Evolutionary conservation across 2,113 vertebrate genomes (phyloP), one percentile per base, ranked within the genome.

Genomic region (Stegastes partitus): DNA sequence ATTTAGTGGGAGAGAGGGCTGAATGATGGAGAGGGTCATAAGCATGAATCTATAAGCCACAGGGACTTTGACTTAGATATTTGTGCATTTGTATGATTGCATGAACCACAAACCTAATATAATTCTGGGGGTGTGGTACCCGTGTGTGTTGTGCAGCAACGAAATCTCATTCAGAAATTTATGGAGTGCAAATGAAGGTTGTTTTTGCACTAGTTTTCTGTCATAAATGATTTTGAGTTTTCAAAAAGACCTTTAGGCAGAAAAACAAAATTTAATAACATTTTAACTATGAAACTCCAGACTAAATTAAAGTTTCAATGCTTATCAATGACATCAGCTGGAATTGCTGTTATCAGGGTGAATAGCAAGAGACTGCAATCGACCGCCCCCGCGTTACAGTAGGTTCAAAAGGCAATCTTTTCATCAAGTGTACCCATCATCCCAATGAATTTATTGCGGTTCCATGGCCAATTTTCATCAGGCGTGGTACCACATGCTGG

Each of bases 1-100:
- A 92, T 90, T 92, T 88, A 86, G 71, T 82, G 69, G 66, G 59
- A 68, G 75, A 47, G 77, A 62, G 69, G 8, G 53, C 62, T 83
- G 82, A 85, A 74, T 87, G 87, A 91, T 87, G 75, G 89, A 87
- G 67, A 75, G 77, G 83, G 81, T 88, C 81, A 79, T 83, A 79
- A 89, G 73, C 84, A 91, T 66, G 83, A 80, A 89, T 91, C 83
- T 62, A 81, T 87, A 82, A 88, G 51, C 78, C 77, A 59, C 54
- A 31, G 78, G 56, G 61, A 81, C 69, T 81, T 83, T 54, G 44
- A 77, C 76, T 79, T 71, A 58, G 47, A 75, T 84, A 80, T 89
- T 77, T 70, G 71, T 77, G 66, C 42, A 79, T 80, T 82, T 79
- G 74, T 81, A 79, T 73, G 63, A 84, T 61, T 81, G 64, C 63